phyloP scores from a whole-genome alignment of 2,113 vertebrate species.

The Nothobranchius furzeri region DNA sequence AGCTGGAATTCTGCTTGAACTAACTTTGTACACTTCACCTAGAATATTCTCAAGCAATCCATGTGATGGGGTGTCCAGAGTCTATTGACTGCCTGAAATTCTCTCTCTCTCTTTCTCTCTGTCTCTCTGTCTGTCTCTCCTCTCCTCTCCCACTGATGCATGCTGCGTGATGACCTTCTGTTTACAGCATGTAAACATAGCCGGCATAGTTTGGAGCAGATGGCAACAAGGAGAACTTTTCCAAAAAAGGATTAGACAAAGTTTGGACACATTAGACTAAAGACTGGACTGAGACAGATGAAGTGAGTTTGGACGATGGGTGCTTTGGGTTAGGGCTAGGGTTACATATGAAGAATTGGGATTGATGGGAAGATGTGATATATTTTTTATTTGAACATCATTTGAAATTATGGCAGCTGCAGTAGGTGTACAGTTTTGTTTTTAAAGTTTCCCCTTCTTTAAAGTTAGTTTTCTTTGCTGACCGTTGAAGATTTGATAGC shows the following conservation, averaged over 20 bases:
- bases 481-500: background rate
- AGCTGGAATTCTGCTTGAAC: conserved; percentile 16
- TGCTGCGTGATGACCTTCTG: conserved; percentile 27
- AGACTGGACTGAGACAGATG: conserved; percentile 21
- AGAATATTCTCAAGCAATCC: conserved; percentile 9
- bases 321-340: background rate
- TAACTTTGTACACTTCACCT: conserved; percentile 5
- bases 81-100: background rate
- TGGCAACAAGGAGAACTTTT: conserved; percentile 32
- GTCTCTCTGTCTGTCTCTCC: background rate
- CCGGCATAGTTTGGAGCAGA: conserved; percentile 43
- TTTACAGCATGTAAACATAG: conserved; percentile 53
- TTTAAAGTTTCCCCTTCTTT: background rate
- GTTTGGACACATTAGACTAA: conserved; percentile 23
- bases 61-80: background rate
- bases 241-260: conserved; percentile 55
- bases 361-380: no score
- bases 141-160: background rate
- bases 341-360: background rate
- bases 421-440: background rate
- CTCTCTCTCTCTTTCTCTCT: background rate
- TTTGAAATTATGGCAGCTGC: no score
- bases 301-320: background rate
- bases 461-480: background rate
- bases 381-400: no score